These are phyloP conservation scores for Yponomeuta sedellus DNA, from an alignment of 2,888 invertebrate genomes.

Conservation along the genomic window DNA sequence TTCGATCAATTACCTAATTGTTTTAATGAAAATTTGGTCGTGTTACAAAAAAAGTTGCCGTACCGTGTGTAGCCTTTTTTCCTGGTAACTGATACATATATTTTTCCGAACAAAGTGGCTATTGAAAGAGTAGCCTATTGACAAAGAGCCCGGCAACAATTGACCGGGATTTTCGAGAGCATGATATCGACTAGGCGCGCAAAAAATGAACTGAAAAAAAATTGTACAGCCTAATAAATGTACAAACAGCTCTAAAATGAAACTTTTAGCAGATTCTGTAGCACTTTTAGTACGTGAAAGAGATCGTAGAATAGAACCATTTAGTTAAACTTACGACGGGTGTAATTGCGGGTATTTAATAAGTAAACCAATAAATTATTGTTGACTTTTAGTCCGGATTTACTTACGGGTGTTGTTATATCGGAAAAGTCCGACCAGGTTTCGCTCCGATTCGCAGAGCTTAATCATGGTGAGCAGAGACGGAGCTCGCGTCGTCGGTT, in stretches of 20 bases:
- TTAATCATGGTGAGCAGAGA: too few relatives aligned
- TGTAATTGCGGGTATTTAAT: too few relatives aligned
- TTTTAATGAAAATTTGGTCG: neutral
- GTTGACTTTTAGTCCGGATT: too few relatives aligned
- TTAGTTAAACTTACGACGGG: too few relatives aligned
- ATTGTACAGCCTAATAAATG: neutral
- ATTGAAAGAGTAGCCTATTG: neutral
- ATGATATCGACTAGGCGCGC: neutral
- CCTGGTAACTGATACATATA: neutral
- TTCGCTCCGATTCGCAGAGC: too few relatives aligned
- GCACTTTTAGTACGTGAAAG: too few relatives aligned
- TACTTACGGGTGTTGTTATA: too few relatives aligned
- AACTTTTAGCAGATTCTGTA: neutral
- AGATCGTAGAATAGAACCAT: too few relatives aligned
- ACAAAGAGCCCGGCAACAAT: neutral
- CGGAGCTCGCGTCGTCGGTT: too few relatives aligned
- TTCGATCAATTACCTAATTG: too few relatives aligned
- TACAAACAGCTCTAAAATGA: neutral
- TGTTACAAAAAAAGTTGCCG: neutral
- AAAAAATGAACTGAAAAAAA: neutral
- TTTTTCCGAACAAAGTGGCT: neutral
- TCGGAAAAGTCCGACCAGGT: too few relatives aligned
- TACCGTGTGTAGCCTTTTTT: neutral
- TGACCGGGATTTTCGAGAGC: constrained; percentile 1
- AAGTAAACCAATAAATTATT: too few relatives aligned